A percentile compares a stretch with the other conserved stretches of the same genome.
Conservation (phyloP, 1,140 invertebrate genomes). For the Dryas iulia region DNA sequence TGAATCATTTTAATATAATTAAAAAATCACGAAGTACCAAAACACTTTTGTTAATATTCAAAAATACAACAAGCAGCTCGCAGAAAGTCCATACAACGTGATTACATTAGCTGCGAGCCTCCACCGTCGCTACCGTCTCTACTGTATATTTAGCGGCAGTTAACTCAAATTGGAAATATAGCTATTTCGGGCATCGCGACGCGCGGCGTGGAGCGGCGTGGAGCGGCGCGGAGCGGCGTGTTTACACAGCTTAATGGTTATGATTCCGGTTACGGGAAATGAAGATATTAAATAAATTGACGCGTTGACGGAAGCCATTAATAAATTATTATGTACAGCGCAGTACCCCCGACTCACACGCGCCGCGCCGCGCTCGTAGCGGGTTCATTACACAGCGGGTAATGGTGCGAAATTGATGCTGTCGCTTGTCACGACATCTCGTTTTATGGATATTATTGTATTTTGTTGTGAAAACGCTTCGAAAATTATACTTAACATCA, state of each 20-base stretch:
- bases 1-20: neutral
- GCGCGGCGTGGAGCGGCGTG: no score
- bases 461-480: neutral
- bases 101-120: neutral
- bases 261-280: constrained; percentile 17
- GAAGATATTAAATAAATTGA: constrained; percentile 22
- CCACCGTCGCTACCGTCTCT: neutral
- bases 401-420: neutral
- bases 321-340: neutral
- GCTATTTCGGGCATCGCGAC: neutral
- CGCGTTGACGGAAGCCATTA: constrained; percentile 6
- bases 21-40: no score
- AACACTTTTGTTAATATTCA: neutral
- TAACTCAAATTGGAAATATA: constrained; percentile 10
- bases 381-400: neutral
- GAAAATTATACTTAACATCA: neutral
- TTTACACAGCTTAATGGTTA: constrained; percentile 6
- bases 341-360: no score
- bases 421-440: neutral
- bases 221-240: neutral
- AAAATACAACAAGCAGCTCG: neutral
- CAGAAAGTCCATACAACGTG: neutral
- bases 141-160: constrained; percentile 11
- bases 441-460: neutral
- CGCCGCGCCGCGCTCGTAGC: neutral